These are phyloP conservation scores for Herminia tarsipennalis DNA, from an alignment of 2,888 invertebrate species.

Conservation along the genomic window DNA sequence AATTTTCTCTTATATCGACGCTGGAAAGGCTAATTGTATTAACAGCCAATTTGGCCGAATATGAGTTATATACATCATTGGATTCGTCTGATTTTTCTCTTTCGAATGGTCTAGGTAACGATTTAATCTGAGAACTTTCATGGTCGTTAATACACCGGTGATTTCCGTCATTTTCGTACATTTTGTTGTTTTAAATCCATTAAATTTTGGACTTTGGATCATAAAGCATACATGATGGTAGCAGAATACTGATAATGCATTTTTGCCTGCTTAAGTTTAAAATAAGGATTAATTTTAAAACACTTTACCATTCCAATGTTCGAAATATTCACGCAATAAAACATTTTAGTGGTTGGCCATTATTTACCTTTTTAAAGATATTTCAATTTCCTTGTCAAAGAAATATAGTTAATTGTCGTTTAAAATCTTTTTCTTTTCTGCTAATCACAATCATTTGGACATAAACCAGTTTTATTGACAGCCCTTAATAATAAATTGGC, in stretches of 20 bases:
- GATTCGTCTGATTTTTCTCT: constrained; percentile 1
- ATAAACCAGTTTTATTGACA: background rate
- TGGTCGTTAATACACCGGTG: constrained; percentile 2
- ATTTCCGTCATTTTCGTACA: background rate
- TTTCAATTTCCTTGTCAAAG: background rate
- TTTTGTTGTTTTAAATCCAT: constrained; percentile 1
- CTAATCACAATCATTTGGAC: background rate
- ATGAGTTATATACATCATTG: no score
- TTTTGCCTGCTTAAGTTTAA: background rate
- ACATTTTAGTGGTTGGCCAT: constrained; percentile 2
- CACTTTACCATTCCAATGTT: background rate
- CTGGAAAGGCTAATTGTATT: background rate
- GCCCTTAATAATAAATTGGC: background rate
- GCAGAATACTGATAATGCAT: background rate
- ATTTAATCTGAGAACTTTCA: background rate
- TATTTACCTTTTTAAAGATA: background rate
- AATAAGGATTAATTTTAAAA: constrained; percentile 1
- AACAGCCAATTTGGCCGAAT: no score
- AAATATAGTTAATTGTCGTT: background rate
- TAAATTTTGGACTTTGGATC: background rate
- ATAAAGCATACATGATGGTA: constrained; percentile 1
- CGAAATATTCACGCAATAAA: constrained; percentile 1
- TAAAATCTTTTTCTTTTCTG: constrained; percentile 1
- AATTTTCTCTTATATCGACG: no score
- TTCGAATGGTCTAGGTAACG: background rate